Evolutionary conservation across 2,113 vertebrate genomes (phyloP), one percentile per base, ranked within the genome.

Genomic region (Empidonax traillii): DNA sequence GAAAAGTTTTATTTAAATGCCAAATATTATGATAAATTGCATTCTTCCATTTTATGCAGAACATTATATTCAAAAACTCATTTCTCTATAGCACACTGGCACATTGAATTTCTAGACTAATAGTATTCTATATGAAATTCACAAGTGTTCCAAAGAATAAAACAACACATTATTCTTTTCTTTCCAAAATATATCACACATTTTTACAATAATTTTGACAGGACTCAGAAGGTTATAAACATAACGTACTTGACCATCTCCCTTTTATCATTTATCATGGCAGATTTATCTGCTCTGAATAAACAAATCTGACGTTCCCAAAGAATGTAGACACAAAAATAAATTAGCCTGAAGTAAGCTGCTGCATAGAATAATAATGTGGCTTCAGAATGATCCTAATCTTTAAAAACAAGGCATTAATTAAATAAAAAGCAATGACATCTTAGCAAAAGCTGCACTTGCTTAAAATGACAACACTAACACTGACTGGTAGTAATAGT

Each of bases 171-270:
- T 90, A 75, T 55, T 95, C 55, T 62, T 77, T 82, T 66, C 74
- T 72, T 73, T 85, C 86, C 52, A 81, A 90, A 94, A 93, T 80
- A 91, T 37, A 82, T 92, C 77, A 90, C 46, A 89, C 41, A 90
- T 91, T 94, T 92, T 93, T 74, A 91, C 51, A 91, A 81, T 95
- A 86, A 90, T 89, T 89, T 89, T 96, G 94, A 97, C 86, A 95
- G 89, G 72, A 95, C 15, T 73, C 39, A 85, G 90, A 83, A 86
- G 44, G 49, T 92, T 94, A 96, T 88, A 97, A 96, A 93, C 18
- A 72, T 52, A 84, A 81, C 67, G 61, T n/a, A 79, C 82, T 80
- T 69, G 71, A 93, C 92, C 80, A 69, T 94, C 66, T 82, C 44
- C 8, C 37, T 67, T 91, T 85, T 78, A 83, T 94, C 73, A 88